phyloP scores from a whole-genome alignment of 2,888 invertebrate genomes.

The Leptodirus hochenwartii region DNA sequence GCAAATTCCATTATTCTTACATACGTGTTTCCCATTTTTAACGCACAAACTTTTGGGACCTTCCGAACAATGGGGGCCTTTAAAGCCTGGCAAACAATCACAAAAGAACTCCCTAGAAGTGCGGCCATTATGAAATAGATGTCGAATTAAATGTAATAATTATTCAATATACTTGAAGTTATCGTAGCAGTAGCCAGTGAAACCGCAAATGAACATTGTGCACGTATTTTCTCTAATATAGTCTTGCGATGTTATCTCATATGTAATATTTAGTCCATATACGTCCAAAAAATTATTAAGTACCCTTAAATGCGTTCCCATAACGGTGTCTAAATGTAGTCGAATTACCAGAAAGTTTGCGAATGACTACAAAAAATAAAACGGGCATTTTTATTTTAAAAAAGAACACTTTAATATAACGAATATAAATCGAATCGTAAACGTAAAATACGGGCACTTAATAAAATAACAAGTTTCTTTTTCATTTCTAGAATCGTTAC shows the following conservation, averaged over 20 bases:
- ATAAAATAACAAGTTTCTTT: slow-evolving; percentile 4
- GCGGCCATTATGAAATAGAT: slow-evolving; percentile 3
- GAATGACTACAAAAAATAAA: slow-evolving; percentile 1
- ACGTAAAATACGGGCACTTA: slow-evolving; percentile 2
- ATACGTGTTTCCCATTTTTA: slow-evolving; percentile 10
- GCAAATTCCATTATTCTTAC: slow-evolving; percentile 14
- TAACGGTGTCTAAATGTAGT: slow-evolving; percentile 9
- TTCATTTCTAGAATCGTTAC: too few relatives aligned
- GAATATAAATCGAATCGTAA: too few relatives aligned
- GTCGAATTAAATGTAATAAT: slow-evolving; percentile 10
- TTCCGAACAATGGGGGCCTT: slow-evolving; percentile 13
- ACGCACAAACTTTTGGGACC: slow-evolving; percentile 13
- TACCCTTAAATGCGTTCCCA: slow-evolving; percentile 48
- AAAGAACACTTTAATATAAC: too few relatives aligned
- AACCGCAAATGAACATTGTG: slow-evolving; percentile 64
- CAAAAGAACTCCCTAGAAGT: slow-evolving; percentile 15
- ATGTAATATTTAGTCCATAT: slow-evolving; percentile 85
- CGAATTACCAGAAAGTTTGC: slow-evolving; percentile 11
- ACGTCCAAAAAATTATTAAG: slow-evolving; percentile 65
- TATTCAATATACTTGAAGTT: slow-evolving; percentile 56
- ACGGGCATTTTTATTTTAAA: too few relatives aligned
- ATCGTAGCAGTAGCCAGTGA: slow-evolving; percentile 68
- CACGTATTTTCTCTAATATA: slow-evolving; percentile 41
- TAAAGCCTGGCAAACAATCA: slow-evolving; percentile 14
- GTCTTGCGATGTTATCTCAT: slow-evolving; percentile 48